Percentiles rank a stretch among this genome's conserved stretches.
Conservation (phyloP, 2,888 invertebrate genomes). For the Oscheius sp. region DNA sequence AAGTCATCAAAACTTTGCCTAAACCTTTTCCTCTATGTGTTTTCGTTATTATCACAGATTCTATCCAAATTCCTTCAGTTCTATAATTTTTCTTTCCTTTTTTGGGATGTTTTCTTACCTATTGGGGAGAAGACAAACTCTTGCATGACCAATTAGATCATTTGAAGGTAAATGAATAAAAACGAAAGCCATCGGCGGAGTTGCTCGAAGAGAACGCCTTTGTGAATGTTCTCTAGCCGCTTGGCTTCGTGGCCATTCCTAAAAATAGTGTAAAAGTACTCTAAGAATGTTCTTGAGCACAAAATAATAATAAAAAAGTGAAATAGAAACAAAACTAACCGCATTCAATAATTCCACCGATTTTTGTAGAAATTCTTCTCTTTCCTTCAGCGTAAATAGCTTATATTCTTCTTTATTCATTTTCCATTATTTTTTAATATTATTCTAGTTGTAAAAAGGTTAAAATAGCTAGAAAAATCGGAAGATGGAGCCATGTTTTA, state of each 20-base stretch:
- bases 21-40: slow-evolving; percentile 67
- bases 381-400: slow-evolving; percentile 48
- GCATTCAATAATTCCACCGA: slow-evolving; percentile 59
- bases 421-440: not conserved
- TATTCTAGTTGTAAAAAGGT: not conserved
- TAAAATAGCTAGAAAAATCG: not conserved
- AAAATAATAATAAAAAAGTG: not conserved
- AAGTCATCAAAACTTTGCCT: slow-evolving; percentile 74
- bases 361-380: slow-evolving; percentile 47
- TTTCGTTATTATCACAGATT: slow-evolving; percentile 61
- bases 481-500: not conserved
- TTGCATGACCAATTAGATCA: slow-evolving; percentile 57
- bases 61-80: slow-evolving; percentile 57
- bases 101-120: slow-evolving; percentile 36
- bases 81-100: slow-evolving; percentile 27
- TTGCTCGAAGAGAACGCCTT: slow-evolving; percentile 47
- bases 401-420: slow-evolving; percentile 11
- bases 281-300: too few relatives aligned
- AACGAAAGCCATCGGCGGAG: slow-evolving; percentile 64
- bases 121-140: slow-evolving; percentile 58
- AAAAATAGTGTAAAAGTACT: too few relatives aligned
- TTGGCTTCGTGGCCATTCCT: slow-evolving; percentile 63
- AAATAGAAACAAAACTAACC: slow-evolving; percentile 39
- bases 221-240: slow-evolving; percentile 56
- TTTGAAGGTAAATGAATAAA: slow-evolving; percentile 43